Percentiles rank a stretch among this genome's conserved stretches.
Conservation (phyloP, 2,797 vertebrate species). For the Miichthys miiuy region DNA sequence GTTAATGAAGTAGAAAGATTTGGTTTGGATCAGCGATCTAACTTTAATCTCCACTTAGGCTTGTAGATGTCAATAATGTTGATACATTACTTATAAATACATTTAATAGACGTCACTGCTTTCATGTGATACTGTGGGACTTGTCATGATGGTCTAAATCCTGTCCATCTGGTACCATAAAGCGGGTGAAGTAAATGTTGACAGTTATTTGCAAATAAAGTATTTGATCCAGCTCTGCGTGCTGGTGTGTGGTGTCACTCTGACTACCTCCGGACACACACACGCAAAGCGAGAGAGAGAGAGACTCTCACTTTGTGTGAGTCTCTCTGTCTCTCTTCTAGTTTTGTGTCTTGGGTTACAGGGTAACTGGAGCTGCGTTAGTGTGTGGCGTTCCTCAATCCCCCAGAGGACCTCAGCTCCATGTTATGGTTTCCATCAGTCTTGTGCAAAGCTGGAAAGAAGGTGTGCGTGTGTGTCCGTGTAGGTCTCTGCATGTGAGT, state of each 20-base stretch:
- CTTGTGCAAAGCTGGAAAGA: constrained; percentile 65
- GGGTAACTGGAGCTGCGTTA: constrained; percentile 80
- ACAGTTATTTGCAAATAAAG: constrained; percentile 72
- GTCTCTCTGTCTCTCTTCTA: constrained; percentile 62
- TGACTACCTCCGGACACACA: constrained; percentile 41
- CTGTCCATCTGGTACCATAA: constrained; percentile 54
- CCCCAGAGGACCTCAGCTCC: constrained; percentile 74
- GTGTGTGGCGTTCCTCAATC: constrained; percentile 81
- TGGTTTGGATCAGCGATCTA: constrained; percentile 29
- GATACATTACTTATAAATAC: constrained; percentile 42
- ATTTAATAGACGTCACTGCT: constrained; percentile 43
- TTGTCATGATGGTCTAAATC: constrained; percentile 46
- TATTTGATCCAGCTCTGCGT: constrained; percentile 46
- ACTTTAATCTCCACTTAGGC: constrained; percentile 22
- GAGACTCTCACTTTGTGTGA: constrained; percentile 45
- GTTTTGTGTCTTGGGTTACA: constrained; percentile 78
- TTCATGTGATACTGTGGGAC: constrained; percentile 40
- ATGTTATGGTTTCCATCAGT: constrained; percentile 86
- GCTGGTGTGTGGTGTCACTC: constrained; percentile 64
- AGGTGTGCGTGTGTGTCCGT: constrained; percentile 28
- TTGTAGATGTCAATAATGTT: constrained; percentile 39
- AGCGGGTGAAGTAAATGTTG: constrained; percentile 58
- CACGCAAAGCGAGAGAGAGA: constrained; percentile 8
- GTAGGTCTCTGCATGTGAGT: constrained; percentile 38
- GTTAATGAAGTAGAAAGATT: constrained; percentile 7